These are phyloP conservation scores for Brachyopa scutellaris DNA, from an alignment of 2,888 invertebrate species.

Conservation along the genomic window DNA sequence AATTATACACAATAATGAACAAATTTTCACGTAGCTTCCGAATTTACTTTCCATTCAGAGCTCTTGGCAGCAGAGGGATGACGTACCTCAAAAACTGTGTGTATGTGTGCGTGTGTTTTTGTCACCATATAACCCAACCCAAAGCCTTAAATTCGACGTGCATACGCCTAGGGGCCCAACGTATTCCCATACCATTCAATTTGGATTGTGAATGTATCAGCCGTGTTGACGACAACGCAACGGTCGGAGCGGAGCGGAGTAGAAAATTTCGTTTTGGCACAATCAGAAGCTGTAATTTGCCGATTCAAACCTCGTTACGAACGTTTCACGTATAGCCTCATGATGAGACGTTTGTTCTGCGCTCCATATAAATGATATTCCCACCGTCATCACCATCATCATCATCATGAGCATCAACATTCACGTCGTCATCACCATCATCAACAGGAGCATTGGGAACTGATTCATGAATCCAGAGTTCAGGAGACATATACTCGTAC, in stretches of 20 bases:
- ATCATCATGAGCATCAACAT: constrained; percentile 23
- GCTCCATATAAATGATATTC: constrained; percentile 71
- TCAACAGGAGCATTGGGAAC: constrained; percentile 29
- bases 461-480: constrained; percentile 57
- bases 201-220: constrained; percentile 53
- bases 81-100: constrained; percentile 29
- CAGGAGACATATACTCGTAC: constrained; percentile 44
- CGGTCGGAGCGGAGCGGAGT: constrained; percentile 38
- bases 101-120: too few species aligned
- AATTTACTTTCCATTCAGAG: constrained; percentile 67
- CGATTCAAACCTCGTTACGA: constrained; percentile 77
- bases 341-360: constrained; percentile 75
- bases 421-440: constrained; percentile 25
- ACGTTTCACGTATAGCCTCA: constrained; percentile 75
- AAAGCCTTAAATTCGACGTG: constrained; percentile 63
- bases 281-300: constrained; percentile 76
- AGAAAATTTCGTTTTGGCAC: constrained; percentile 73
- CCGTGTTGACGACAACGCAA: constrained; percentile 31
- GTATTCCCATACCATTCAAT: constrained; percentile 67
- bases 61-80: constrained; percentile 25
- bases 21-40: constrained; percentile 58
- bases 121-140: too few species aligned
- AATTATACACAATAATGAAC: constrained; percentile 50
- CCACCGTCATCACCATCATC: constrained; percentile 66
- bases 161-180: constrained; percentile 67